phyloP scores from a whole-genome alignment of 2,113 vertebrate species.

The Poecile atricapillus region DNA sequence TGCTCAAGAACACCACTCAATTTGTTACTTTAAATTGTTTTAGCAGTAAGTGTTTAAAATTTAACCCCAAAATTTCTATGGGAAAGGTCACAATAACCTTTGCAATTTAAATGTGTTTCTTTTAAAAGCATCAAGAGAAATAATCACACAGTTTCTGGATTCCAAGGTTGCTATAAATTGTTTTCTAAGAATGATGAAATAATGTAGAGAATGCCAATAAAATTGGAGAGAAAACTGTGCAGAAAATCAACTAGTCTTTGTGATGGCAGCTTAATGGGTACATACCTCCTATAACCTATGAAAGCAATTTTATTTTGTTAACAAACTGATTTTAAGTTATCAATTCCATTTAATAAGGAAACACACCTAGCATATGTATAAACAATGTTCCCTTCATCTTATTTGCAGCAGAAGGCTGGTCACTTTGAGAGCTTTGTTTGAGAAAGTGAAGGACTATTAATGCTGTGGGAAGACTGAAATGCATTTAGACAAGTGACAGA shows the following conservation, averaged over 20 bases:
- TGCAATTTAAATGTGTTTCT: not conserved
- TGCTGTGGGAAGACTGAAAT: constrained; percentile 67
- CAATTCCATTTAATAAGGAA: not conserved
- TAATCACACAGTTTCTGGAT: not conserved
- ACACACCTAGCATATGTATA: not conserved
- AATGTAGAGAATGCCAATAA: not conserved
- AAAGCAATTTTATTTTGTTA: not conserved
- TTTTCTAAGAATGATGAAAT: not conserved
- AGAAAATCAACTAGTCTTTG: not conserved
- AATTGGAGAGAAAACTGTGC: not conserved
- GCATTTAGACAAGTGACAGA: constrained; percentile 79
- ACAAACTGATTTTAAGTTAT: not conserved
- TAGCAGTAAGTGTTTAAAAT: not conserved
- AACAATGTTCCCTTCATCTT: constrained; percentile 13
- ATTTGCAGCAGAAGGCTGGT: not conserved
- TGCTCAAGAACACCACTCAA: not conserved
- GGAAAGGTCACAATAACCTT: not conserved
- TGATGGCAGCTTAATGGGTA: not conserved
- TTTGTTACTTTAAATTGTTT: not conserved
- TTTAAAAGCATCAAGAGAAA: not conserved
- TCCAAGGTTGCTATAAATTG: not conserved
- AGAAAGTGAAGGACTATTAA: constrained; percentile 71
- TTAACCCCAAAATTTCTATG: not conserved
- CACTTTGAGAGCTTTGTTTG: constrained; percentile 30
- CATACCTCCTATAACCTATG: not conserved